Base-by-base conservation (phyloP, 2,797 vertebrate genomes). In the Paedocypris micromegethes region DNA sequence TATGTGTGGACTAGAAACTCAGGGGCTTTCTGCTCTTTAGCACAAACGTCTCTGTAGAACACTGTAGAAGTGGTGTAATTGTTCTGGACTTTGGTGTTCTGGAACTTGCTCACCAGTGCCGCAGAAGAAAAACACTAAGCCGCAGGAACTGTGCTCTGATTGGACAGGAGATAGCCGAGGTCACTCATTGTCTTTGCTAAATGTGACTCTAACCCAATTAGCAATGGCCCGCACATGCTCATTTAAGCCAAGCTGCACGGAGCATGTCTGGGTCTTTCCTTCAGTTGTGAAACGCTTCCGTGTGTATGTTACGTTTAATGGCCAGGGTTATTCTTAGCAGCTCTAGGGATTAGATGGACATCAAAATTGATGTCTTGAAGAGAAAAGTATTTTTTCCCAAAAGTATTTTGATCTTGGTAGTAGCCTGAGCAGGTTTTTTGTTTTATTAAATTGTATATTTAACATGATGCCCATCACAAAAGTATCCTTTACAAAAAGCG, bases 141-240 rank as follows among this genome's bases (percentile, higher is more conserved):
- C 68, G 51, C 52, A 64, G 73, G 68, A 72, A 52, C 65, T 52
- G 53, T 39, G 66, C 58, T 49, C 59, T 64, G 45, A 68, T 57
- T 54, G 52, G 58, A 37, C 41, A 2, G 9, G 51, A 42, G 44
- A 42, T 66, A 9, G 58, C 58, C 43, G 60, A 55, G 65, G 74
- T 52, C 75, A 72, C 37, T 66, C 40, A 68, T 70, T 74, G 55
- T 54, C 57, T 66, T 48, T 56, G 45, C 56, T 46, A 53, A 68
- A 66, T 61, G 55, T 64, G 45, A 62, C 64, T 62, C 63, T 72
- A 75, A 70, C 75, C 66, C 56, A 72, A 74, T 76, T 76, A 74
- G 51, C 53, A 72, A 66, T 61, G 60, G 46, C 8, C 8, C 47
- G 63, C 53, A 55, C 58, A 67, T 76, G 66, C 69, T 70, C 69